Evolutionary conservation across 2,797 vertebrate species (phyloP), one percentile per base, ranked within the genome.

Genomic region (Trichosurus vulpecula): DNA sequence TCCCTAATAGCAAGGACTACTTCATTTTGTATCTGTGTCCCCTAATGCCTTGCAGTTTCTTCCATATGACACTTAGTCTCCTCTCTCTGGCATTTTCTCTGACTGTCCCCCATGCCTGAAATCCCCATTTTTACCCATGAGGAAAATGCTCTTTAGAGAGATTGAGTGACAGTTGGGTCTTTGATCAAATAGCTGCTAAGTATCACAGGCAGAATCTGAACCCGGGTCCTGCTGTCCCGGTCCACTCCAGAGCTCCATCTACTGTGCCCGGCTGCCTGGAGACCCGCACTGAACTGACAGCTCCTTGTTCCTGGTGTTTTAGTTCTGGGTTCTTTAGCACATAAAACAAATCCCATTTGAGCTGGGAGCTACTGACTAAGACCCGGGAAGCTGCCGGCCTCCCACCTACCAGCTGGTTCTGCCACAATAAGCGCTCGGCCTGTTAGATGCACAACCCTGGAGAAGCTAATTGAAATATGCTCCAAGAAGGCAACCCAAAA

Each of bases 351-450:
- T 96, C 96, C 97, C 98, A 97, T 98, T 96, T 95, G 96, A 97
- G 97, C 96, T 93, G 97, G 97, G 97, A 98, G 98, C 98, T 98
- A 97, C 98, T 61, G 98, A 97, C 96, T 97, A 95, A 98, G 97
- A 93, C 14, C 90, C 98, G 96, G 98, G 98, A 97, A 98, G 97
- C 97, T 97, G 98, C 96, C 95, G 96, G 98, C 98, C 98, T 97
- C 98, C 98, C 98, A 98, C 98, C 0, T 94, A 98, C 98, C 98
- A 98, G 98, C 97, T 98, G 98, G 98, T 66, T 91, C 96, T 96
- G 96, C 97, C 98, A 98, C 98, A 98, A 97, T 93, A 97, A 98
- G 98, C 16, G 93, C 97, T 97, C 35, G 22, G 98, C 98, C 98
- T 97, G 98, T 97, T 96, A 98, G 98, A 98, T 98, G 98, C 97